phyloP scores from a whole-genome alignment of 1,140 invertebrate species.

The Rhagoletis pomonella region DNA sequence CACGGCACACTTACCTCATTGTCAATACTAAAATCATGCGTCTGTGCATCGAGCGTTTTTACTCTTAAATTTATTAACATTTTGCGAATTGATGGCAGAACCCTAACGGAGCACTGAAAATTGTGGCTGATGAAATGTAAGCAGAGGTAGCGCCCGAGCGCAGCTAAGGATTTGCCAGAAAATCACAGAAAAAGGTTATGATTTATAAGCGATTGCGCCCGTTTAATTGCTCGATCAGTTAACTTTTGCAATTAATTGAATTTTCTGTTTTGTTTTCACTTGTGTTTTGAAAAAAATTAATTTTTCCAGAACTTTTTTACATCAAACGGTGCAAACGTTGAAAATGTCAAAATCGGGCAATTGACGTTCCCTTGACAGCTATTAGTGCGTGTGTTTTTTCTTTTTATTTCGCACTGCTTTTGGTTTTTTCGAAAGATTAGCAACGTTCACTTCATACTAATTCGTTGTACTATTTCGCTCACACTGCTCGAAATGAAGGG shows the following conservation, averaged over 20 bases:
- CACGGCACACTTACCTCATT: slow-evolving; percentile 85
- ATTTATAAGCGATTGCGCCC: not conserved
- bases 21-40: slow-evolving; percentile 88
- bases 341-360: slow-evolving; percentile 34
- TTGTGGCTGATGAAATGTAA: slow-evolving; percentile 18
- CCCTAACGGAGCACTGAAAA: not conserved
- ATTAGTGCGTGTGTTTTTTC: not conserved
- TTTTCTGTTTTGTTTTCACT: not conserved
- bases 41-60: slow-evolving; percentile 94
- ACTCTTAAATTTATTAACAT: slow-evolving; percentile 90
- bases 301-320: slow-evolving; percentile 25
- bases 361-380: slow-evolving; percentile 32
- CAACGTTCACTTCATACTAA: not conserved
- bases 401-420: not conserved
- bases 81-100: slow-evolving; percentile 55
- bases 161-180: not conserved
- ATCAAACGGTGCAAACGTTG: slow-evolving; percentile 38
- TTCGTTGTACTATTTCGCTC: not conserved
- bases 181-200: slow-evolving; percentile 21
- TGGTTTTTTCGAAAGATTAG: not conserved
- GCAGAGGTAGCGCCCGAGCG: not conserved
- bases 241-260: not conserved
- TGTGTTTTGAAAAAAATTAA: not conserved
- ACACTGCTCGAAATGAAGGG: not conserved
- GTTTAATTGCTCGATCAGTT: not conserved